These are phyloP conservation scores for Chaenocephalus aceratus DNA, from an alignment of 2,113 vertebrate genomes.

Conservation along the genomic window DNA sequence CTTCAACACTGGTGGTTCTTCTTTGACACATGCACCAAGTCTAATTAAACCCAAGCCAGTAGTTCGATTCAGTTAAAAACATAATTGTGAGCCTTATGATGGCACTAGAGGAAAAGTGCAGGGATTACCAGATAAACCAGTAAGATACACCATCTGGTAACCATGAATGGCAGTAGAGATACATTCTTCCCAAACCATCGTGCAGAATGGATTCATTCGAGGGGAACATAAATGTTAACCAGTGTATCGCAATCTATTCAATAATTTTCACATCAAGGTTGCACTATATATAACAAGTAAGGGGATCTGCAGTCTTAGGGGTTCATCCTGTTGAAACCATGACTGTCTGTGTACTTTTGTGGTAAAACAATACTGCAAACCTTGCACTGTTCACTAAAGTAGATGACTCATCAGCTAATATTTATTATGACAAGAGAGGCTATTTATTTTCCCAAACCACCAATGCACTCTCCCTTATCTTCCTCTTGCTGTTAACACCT, in stretches of 20 bases:
- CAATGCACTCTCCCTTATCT: constrained; percentile 35
- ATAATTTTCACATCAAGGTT: neutral
- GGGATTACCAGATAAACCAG: no score
- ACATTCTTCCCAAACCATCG: no score
- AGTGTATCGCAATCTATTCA: neutral
- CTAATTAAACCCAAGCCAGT: no score
- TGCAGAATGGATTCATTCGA: neutral
- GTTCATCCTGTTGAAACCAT: neutral
- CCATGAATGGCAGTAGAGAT: neutral
- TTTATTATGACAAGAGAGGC: constrained; percentile 62
- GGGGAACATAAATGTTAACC: neutral
- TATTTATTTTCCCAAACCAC: constrained; percentile 54
- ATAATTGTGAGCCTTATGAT: no score
- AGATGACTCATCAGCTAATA: constrained; percentile 70
- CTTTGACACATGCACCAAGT: no score
- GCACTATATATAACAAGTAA: neutral
- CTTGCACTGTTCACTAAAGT: constrained; percentile 46
- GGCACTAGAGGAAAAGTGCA: no score
- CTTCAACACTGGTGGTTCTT: no score
- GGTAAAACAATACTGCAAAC: neutral
- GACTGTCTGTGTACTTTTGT: neutral
- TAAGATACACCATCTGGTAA: neutral
- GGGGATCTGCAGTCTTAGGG: no score
- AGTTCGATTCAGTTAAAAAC: no score
- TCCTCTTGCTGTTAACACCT: constrained; percentile 73